A percentile compares a stretch with the other conserved stretches of the same genome.
These are phyloP conservation scores for Pipistrellus pygmaeus DNA, from an alignment of 2,797 vertebrate species.

Conservation along the genomic window DNA sequence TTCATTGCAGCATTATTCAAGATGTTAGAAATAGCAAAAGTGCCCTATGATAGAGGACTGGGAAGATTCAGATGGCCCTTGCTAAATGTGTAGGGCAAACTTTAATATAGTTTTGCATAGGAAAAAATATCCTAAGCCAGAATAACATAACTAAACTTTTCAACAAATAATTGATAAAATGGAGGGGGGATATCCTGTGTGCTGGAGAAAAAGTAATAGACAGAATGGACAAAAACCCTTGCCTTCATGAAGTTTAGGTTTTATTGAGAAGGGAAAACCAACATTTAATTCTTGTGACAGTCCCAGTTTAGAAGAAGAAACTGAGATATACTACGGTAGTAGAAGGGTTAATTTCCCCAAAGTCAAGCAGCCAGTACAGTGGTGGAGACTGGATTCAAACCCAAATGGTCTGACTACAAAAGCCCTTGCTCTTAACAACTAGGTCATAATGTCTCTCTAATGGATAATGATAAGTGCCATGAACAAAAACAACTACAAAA, in stretches of 20 bases:
- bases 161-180: slow-evolving; percentile 54
- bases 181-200: not conserved
- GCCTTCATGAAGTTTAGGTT: not conserved
- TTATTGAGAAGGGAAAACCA: not conserved
- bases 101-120: slow-evolving; percentile 5
- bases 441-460: not conserved
- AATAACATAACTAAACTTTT: slow-evolving; percentile 34
- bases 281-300: not conserved
- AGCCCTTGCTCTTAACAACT: not conserved
- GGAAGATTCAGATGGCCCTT: not conserved
- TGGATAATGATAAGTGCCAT: not conserved
- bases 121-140: not conserved
- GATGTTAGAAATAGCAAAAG: too few relatives aligned
- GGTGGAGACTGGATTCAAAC: not conserved
- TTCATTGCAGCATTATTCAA: too few relatives aligned
- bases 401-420: not conserved
- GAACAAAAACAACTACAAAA: slow-evolving; percentile 1
- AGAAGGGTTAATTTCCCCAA: not conserved
- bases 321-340: not conserved
- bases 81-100: not conserved
- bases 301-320: not conserved
- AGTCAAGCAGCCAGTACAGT: not conserved
- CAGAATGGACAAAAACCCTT: slow-evolving; percentile 12
- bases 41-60: too few relatives aligned
- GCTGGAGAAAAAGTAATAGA: not conserved